These are phyloP conservation scores for Sinocyclocheilus anophthalmus DNA, from an alignment of 2,113 vertebrate genomes.

Conservation along the genomic window DNA sequence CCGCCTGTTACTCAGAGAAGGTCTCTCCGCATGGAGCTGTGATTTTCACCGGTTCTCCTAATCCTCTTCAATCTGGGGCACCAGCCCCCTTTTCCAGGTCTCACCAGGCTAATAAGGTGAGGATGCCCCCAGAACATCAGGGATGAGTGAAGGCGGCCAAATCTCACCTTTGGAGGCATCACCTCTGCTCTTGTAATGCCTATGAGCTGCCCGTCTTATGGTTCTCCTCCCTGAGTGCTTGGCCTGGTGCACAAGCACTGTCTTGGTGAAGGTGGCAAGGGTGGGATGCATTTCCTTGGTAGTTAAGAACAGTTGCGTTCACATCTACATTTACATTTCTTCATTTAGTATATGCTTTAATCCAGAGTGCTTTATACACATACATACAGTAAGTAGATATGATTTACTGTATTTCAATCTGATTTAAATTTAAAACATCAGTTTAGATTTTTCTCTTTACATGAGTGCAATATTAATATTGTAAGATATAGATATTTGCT, in stretches of 20 bases:
- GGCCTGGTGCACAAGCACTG: neutral
- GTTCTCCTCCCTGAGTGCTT: slow-evolving; percentile 1
- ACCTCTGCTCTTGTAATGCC: slow-evolving; percentile 58
- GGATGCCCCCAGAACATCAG: slow-evolving; percentile 32
- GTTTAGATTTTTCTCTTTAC: no score
- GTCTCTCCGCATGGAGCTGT: slow-evolving; percentile 56
- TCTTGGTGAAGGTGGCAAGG: neutral
- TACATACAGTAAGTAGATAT: no score
- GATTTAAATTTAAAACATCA: no score
- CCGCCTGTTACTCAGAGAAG: slow-evolving; percentile 39
- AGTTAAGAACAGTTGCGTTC: neutral
- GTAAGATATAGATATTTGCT: no score
- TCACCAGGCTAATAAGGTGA: slow-evolving; percentile 60
- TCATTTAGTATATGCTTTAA: no score
- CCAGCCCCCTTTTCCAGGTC: slow-evolving; percentile 34
- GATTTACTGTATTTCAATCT: no score
- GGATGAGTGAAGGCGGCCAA: slow-evolving; percentile 30
- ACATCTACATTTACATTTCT: neutral
- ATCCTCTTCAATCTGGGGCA: slow-evolving; percentile 12
- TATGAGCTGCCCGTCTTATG: slow-evolving; percentile 32
- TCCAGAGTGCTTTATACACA: no score
- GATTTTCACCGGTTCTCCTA: slow-evolving; percentile 57
- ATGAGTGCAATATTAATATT: no score
- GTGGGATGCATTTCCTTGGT: neutral
- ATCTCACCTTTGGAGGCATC: slow-evolving; percentile 51